Evolutionary conservation across 1,140 invertebrate genomes (phyloP).

Genomic region (Drosophila nikananu): DNA sequence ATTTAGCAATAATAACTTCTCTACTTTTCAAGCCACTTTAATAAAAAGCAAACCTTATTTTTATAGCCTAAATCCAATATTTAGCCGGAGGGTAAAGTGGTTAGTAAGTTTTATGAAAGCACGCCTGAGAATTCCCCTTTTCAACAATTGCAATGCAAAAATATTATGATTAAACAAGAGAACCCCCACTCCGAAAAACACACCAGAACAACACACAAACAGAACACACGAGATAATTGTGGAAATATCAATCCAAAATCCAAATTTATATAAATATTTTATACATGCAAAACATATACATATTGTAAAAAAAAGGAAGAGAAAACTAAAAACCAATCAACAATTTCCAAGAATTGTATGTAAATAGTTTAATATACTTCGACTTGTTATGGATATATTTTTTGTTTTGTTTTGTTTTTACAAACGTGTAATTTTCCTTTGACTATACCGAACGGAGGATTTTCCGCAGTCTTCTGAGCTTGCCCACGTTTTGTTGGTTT

Average conservation of each 20-base stretch:
- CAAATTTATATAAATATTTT: slow-evolving; percentile 77
- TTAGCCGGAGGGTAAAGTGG: slow-evolving; percentile 15
- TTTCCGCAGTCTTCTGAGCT: slow-evolving; percentile 22
- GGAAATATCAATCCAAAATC: slow-evolving; percentile 70
- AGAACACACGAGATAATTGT: slow-evolving; percentile 48
- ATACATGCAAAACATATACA: slow-evolving; percentile 66
- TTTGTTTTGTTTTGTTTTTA: slow-evolving; percentile 25
- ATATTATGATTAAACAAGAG: slow-evolving; percentile 53
- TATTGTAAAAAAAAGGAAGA: slow-evolving; percentile 59
- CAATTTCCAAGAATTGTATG: slow-evolving; percentile 64
- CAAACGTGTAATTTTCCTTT: slow-evolving; percentile 24
- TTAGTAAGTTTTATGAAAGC: slow-evolving; percentile 52
- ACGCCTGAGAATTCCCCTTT: slow-evolving; percentile 68
- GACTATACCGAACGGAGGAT: slow-evolving; percentile 12
- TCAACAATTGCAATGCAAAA: slow-evolving; percentile 58
- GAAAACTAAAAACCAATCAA: slow-evolving; percentile 42
- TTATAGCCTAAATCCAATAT: slow-evolving; percentile 44
- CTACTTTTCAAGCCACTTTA: slow-evolving; percentile 67
- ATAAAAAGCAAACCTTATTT: slow-evolving; percentile 59
- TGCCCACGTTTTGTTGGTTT: slow-evolving; percentile 48
- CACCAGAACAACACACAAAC: slow-evolving; percentile 42
- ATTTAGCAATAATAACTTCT: slow-evolving; percentile 63
- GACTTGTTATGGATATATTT: slow-evolving; percentile 48
- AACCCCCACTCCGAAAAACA: slow-evolving; percentile 39
- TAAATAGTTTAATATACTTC: slow-evolving; percentile 74